These are phyloP conservation scores for Linurgus olivaceus DNA, from an alignment of 2,797 vertebrate genomes.

Conservation along the genomic window DNA sequence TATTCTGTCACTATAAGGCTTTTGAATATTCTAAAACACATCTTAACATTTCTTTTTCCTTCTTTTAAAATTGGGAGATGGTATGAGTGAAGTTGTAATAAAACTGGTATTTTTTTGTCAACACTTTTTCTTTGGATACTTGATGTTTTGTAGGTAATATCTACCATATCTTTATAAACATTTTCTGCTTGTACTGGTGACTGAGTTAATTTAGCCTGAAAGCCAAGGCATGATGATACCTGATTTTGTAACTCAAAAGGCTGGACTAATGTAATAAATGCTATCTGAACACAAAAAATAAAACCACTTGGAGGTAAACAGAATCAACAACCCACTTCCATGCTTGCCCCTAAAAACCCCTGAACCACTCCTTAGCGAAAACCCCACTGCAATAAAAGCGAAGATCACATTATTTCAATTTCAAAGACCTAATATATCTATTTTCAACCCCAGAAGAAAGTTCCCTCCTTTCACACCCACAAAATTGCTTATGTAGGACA, in stretches of 20 bases:
- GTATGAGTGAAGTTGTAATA: background rate
- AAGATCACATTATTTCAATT: background rate
- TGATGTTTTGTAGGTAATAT: background rate
- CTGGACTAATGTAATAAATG: background rate
- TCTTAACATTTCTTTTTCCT: background rate
- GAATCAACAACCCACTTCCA: rapidly evolving
- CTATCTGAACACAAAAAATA: background rate
- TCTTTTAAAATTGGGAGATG: rapidly evolving
- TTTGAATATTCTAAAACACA: background rate
- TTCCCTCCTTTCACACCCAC: background rate
- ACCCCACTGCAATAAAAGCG: background rate
- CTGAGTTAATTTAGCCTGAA: background rate
- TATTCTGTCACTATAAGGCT: background rate
- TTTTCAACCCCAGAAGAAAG: background rate
- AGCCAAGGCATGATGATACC: background rate
- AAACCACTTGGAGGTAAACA: background rate
- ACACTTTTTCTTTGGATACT: background rate
- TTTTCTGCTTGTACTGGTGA: background rate
- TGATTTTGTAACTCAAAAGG: background rate
- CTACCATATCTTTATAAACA: background rate
- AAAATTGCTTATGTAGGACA: background rate
- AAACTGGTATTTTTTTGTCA: background rate
- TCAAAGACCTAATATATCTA: background rate
- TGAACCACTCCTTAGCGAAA: rapidly evolving
- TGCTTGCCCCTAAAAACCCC: rapidly evolving